Base-by-base conservation (phyloP, 2,797 vertebrate species). In the Catostomus latipinnis region DNA sequence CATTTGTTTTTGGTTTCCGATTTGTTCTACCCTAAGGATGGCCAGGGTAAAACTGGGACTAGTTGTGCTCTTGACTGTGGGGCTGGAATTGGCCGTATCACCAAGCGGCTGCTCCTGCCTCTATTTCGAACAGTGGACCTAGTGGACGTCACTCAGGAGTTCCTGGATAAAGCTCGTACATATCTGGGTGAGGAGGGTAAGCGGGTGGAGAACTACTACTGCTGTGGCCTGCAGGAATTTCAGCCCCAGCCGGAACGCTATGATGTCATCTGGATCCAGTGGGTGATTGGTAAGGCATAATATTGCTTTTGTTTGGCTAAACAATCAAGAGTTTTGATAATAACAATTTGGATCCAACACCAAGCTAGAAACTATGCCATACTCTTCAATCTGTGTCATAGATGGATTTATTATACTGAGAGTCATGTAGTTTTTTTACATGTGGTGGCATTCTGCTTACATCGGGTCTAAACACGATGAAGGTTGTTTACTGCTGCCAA, bases 251-350 rank as follows among this genome's bases (percentile, higher is more conserved):
- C 88, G 0, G 91, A 85, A 52, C 93, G 93, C 34, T 99, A 99
- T 0, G 97, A 98, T 1, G 94, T 99, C 85, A 98, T 99, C 92
- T 99, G 98, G 98, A 97, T 99, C 90, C 98, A 99, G 92, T 99
- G 98, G 98, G 98, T 99, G 77, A 99, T 98, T 0, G 98, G 98
- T 99, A 88, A 94, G 62, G 7, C 49, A 52, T 54, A 3, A 22
- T 34, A 12, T 16, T 22, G 18, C 16, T 34, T 34, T 61, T 5
- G 34, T 61, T 11, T 61, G 58, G 34, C 18, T 61, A 11, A 9
- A 61, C 18, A 43, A 6, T 43, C 60, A 62, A 22, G 22, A 62
- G 10, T 22, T 34, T 73, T 82, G 34, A 34, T 34, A 34, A 34
- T 34, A 34, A 34, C 34, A 34, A 34, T 34, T 34, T 2, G 34